A percentile compares a stretch with the other conserved stretches of the same genome.
These are phyloP conservation scores for Nylanderia fulva DNA, from an alignment of 1,140 invertebrate species.

Conservation along the genomic window DNA sequence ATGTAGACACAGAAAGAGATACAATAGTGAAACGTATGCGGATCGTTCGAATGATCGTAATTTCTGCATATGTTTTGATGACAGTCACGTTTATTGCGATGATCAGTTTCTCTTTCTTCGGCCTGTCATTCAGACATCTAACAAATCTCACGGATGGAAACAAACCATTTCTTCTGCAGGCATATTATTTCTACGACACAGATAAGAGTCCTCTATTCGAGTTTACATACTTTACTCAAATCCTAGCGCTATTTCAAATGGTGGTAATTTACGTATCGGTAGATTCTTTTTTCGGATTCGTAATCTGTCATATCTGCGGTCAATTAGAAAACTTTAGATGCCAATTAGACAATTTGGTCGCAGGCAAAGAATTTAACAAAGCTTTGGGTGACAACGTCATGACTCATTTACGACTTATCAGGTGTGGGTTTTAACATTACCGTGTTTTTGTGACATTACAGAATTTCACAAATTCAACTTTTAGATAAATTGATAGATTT, in stretches of 20 bases:
- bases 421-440: conserved; percentile 3
- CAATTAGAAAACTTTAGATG: conserved; percentile 10
- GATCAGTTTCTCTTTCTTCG: neutral
- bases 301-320: conserved; percentile 1
- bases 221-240: neutral
- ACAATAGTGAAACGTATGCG: neutral
- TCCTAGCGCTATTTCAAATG: neutral
- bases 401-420: conserved; percentile 20
- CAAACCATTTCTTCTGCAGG: neutral
- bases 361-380: neutral
- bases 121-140: neutral
- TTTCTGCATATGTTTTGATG: neutral
- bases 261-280: neutral
- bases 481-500: neutral
- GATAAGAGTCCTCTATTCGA: conserved; percentile 29
- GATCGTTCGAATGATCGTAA: neutral
- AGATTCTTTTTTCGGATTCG: neutral
- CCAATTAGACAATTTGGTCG: neutral
- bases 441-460: neutral
- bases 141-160: conserved; percentile 9
- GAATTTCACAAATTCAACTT: neutral
- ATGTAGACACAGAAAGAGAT: neutral
- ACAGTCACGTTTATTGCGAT: neutral
- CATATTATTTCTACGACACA: conserved; percentile 33
- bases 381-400: neutral